These are phyloP conservation scores for Sebastes baramenuke DNA, from an alignment of 2,797 vertebrate genomes.

Conservation along the genomic window DNA sequence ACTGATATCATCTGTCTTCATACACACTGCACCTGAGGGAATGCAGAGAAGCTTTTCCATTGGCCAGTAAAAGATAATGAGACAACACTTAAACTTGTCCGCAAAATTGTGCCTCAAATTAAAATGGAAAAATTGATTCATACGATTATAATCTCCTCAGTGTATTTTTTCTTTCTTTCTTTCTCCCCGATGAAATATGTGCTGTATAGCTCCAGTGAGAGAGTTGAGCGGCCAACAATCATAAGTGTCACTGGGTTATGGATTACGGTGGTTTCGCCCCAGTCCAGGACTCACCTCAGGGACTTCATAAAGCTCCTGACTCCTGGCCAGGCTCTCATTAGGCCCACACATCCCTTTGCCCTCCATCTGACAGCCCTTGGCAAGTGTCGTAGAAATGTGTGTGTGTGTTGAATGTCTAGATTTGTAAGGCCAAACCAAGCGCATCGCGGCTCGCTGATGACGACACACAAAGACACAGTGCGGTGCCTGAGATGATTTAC, in stretches of 20 bases:
- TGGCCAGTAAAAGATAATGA: slow-evolving; percentile 16
- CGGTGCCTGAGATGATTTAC: slow-evolving; percentile 47
- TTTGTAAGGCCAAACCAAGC: slow-evolving; percentile 30
- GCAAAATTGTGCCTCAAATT: neutral
- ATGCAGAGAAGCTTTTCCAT: neutral
- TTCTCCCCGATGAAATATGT: slow-evolving; percentile 42
- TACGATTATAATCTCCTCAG: slow-evolving; percentile 10
- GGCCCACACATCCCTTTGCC: slow-evolving; percentile 67
- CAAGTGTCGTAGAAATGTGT: slow-evolving; percentile 28
- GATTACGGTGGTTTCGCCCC: slow-evolving; percentile 65
- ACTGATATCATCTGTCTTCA: slow-evolving; percentile 26
- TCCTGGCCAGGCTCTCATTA: slow-evolving; percentile 65
- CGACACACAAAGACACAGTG: slow-evolving; percentile 1
- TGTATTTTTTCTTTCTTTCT: neutral
- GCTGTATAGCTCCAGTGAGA: slow-evolving; percentile 19
- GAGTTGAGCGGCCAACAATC: slow-evolving; percentile 55
- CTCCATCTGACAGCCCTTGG: slow-evolving; percentile 66
- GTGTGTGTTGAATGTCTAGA: slow-evolving; percentile 30
- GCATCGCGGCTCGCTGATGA: slow-evolving; percentile 42
- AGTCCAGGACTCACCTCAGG: slow-evolving; percentile 69
- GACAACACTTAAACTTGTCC: slow-evolving; percentile 12
- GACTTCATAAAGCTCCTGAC: slow-evolving; percentile 77
- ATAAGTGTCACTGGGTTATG: slow-evolving; percentile 72
- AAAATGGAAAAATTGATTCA: slow-evolving; percentile 32
- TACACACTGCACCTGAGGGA: slow-evolving; percentile 31